phyloP scores from a whole-genome alignment of 2,797 vertebrate species.

The Pteropus rufus region DNA sequence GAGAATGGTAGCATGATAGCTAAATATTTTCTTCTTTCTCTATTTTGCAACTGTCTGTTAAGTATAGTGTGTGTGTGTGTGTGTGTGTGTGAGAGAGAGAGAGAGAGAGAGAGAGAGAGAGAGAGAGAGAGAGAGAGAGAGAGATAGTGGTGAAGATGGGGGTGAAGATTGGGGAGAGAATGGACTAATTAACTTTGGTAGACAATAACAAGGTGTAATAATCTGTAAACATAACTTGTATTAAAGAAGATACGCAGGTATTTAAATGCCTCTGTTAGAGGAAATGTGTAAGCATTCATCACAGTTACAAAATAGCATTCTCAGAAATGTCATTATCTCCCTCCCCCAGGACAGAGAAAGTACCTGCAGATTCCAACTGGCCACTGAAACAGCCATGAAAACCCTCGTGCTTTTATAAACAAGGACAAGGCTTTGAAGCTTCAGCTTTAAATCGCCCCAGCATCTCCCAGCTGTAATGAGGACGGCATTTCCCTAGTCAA shows the following conservation, averaged over 20 bases:
- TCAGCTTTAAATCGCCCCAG: conserved; percentile 57
- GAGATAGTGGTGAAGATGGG: background rate
- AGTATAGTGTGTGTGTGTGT: background rate
- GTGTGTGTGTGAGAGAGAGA: background rate
- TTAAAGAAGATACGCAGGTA: conserved; percentile 23
- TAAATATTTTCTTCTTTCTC: conserved; percentile 16
- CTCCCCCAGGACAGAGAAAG: conserved; percentile 46
- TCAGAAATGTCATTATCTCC: conserved; percentile 41
- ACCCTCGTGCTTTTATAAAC: conserved; percentile 49
- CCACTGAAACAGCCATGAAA: conserved; percentile 50
- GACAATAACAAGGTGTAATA: conserved; percentile 14
- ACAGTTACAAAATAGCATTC: conserved; percentile 40
- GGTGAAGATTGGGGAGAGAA: background rate
- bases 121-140: too few relatives aligned
- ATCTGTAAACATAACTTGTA: conserved; percentile 24
- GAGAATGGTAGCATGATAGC: background rate
- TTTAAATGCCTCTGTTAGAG: conserved; percentile 45
- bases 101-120: too few relatives aligned
- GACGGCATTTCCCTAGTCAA: conserved; percentile 73
- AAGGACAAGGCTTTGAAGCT: conserved; percentile 71
- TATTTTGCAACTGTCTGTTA: background rate
- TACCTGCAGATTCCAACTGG: background rate
- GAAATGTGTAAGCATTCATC: conserved; percentile 48
- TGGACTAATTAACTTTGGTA: background rate
- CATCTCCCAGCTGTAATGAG: conserved; percentile 64